These are phyloP conservation scores for Sinentomon sp. DNA, from an alignment of 2,888 invertebrate genomes.

Conservation along the genomic window DNA sequence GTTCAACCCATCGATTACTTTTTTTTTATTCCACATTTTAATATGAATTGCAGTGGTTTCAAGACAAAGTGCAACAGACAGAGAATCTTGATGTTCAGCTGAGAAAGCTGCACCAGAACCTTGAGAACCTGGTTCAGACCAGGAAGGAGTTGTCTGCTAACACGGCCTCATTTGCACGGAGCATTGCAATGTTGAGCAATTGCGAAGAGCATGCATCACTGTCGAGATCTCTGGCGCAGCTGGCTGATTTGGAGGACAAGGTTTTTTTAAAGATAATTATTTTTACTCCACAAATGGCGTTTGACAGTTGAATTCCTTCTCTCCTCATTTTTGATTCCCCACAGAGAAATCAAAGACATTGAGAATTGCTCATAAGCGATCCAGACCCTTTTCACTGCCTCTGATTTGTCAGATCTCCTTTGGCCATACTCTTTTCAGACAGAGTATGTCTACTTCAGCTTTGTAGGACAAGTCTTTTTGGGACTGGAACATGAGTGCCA, in stretches of 20 bases:
- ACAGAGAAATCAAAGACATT: too few species aligned
- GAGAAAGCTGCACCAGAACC: constrained; percentile 53
- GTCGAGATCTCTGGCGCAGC: constrained; percentile 60
- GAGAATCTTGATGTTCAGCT: constrained; percentile 71
- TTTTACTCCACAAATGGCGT: too few species aligned
- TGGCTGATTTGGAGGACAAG: constrained; percentile 65
- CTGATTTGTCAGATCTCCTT: too few species aligned
- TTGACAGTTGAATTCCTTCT: too few species aligned
- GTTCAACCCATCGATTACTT: constrained; percentile 1
- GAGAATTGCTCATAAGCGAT: too few species aligned
- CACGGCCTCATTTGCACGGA: constrained; percentile 59
- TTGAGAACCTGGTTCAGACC: constrained; percentile 62
- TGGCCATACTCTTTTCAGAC: too few species aligned
- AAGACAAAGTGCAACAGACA: constrained; percentile 72
- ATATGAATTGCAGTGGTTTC: constrained; percentile 59
- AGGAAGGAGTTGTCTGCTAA: constrained; percentile 52
- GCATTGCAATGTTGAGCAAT: constrained; percentile 63
- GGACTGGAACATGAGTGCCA: too few species aligned
- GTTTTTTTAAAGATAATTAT: constrained; percentile 21
- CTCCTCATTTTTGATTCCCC: too few species aligned
- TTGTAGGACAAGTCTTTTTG: too few species aligned
- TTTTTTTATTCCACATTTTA: neutral
- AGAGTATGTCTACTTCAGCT: too few species aligned
- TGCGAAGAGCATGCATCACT: constrained; percentile 78
- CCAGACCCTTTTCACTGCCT: too few species aligned